phyloP scores from a whole-genome alignment of 2,113 vertebrate species.

The Phrynocephalus versicolor region DNA sequence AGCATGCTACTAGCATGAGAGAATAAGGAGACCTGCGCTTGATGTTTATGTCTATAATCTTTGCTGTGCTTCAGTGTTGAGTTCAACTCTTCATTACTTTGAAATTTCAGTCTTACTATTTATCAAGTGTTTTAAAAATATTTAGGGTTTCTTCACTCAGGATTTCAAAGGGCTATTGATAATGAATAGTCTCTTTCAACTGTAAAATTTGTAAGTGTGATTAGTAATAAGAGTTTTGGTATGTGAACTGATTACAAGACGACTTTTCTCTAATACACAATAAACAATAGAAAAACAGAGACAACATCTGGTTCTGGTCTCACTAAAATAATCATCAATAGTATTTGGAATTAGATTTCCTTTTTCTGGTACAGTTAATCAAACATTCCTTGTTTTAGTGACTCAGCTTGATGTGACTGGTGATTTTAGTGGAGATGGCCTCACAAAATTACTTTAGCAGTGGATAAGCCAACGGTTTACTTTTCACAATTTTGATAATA shows the following conservation, averaged over 20 bases:
- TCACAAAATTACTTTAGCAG: conserved; percentile 5
- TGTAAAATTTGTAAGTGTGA: not conserved
- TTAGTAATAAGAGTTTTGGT: not conserved
- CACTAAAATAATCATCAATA: not conserved
- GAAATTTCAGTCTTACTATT: not conserved
- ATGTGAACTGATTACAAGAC: not conserved
- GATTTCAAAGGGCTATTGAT: not conserved
- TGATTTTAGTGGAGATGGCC: not conserved
- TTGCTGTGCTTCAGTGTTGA: not conserved
- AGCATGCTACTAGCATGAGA: too few species aligned
- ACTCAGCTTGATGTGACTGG: not conserved
- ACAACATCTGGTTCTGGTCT: not conserved
- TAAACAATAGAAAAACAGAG: not conserved
- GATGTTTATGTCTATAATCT: too few species aligned
- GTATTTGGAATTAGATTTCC: not conserved
- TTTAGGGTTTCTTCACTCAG: not conserved
- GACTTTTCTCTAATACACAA: not conserved
- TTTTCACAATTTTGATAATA: conserved; percentile 22
- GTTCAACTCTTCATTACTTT: not conserved
- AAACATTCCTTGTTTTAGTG: not conserved
- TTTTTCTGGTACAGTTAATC: not conserved
- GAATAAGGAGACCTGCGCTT: not conserved
- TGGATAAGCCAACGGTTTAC: conserved; percentile 35
- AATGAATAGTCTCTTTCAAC: not conserved
- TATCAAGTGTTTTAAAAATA: not conserved